Percentiles rank a stretch among this genome's conserved stretches.
Evolutionary conservation across 2,113 vertebrate genomes (phyloP).

Genomic region (rat (Rattus norvegicus)): GRCr8 NC_086030.1:40638501-40639000

Average conservation of each 20-base stretch:
- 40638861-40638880: background rate
- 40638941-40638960: accelerated
- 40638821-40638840: background rate
- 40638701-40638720: background rate
- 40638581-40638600: background rate
- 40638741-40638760: background rate
- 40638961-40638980: background rate
- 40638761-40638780: background rate
- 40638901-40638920: background rate
- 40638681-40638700: background rate
- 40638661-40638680: background rate
- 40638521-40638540: background rate
- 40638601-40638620: background rate
- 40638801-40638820: background rate
- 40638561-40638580: background rate
- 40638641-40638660: background rate
- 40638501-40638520: accelerated
- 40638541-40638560: background rate
- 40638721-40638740: background rate
- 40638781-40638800: background rate
- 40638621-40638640: background rate
- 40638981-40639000: conserved; percentile 95
- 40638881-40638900: background rate
- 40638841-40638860: background rate
- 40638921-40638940: background rate